Evolutionary conservation across 1,140 invertebrate genomes (phyloP).

Genomic region (Lordiphosa stackelbergi): DNA sequence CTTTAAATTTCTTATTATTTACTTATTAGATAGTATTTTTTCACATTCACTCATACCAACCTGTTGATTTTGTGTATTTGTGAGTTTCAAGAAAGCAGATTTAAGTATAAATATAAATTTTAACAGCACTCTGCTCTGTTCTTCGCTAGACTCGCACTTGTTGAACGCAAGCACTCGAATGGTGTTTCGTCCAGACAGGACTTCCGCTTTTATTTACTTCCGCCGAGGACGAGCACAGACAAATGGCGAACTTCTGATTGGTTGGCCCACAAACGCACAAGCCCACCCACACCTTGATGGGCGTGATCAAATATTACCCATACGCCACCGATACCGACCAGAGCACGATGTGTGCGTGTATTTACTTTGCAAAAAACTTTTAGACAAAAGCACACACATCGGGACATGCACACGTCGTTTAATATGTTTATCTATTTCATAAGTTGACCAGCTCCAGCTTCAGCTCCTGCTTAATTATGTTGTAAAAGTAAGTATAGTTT

Average conservation of each 20-base stretch:
- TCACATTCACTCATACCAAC: too few species aligned
- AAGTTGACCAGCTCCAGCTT: conserved; percentile 58
- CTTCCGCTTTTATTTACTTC: conserved; percentile 74
- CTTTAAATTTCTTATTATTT: too few species aligned
- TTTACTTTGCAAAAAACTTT: conserved; percentile 50
- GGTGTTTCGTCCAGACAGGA: conserved; percentile 58
- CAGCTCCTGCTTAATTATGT: conserved; percentile 54
- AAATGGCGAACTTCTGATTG: conserved; percentile 48
- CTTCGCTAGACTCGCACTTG: conserved; percentile 50
- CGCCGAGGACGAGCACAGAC: conserved; percentile 30
- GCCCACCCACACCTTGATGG: conserved; percentile 25
- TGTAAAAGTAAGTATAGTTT: conserved; percentile 54
- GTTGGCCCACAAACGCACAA: conserved; percentile 23
- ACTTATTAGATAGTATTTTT: too few species aligned
- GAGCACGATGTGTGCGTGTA: conserved; percentile 31
- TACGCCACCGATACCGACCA: conserved; percentile 53
- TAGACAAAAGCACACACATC: conserved; percentile 12
- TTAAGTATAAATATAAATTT: background rate
- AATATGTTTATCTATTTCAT: conserved; percentile 67
- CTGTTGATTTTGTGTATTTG: background rate
- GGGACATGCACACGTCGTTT: conserved; percentile 16
- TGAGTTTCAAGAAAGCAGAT: background rate
- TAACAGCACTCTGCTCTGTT: conserved; percentile 10
- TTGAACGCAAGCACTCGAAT: conserved; percentile 68
- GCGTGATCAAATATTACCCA: conserved; percentile 64